Evolutionary conservation across 2,113 vertebrate genomes (phyloP).

Genomic region (Pelusios castaneus): DNA sequence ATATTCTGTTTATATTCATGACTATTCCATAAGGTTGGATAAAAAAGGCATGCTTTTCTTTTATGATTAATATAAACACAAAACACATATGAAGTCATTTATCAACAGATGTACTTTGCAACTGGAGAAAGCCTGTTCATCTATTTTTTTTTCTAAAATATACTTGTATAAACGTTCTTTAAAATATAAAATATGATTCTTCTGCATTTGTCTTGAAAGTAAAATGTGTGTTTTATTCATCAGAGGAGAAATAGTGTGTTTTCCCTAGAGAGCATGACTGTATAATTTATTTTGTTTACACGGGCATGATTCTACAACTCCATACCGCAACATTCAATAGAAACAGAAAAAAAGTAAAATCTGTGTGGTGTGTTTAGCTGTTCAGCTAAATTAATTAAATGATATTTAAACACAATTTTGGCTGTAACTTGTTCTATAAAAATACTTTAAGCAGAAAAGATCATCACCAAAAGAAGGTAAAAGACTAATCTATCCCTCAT

Average conservation of each 20-base stretch:
- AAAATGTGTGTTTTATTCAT: conserved; percentile 41
- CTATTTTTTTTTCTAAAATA: conserved; percentile 13
- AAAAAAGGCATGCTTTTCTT: conserved; percentile 32
- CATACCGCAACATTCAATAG: not conserved
- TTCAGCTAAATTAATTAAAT: not conserved
- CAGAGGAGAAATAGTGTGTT: conserved; percentile 61
- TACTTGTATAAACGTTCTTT: conserved; percentile 54
- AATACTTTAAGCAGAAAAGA: not conserved
- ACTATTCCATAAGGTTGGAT: conserved; percentile 14
- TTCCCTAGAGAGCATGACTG: conserved; percentile 18
- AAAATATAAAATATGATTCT: conserved; percentile 39
- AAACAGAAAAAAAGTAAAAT: not conserved
- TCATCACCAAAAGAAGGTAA: not conserved
- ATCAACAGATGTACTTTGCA: conserved; percentile 51
- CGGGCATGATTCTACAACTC: conserved; percentile 23
- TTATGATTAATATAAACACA: conserved; percentile 50
- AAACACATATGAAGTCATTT: conserved; percentile 50
- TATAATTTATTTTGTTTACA: conserved; percentile 66
- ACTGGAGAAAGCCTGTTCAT: conserved; percentile 57
- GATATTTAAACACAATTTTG: conserved; percentile 10
- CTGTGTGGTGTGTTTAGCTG: not conserved
- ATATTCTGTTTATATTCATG: conserved; percentile 36
- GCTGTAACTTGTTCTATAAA: conserved; percentile 9
- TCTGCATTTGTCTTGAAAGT: conserved; percentile 36
- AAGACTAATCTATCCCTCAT: conserved; percentile 24